Conservation (phyloP, 2,797 vertebrate species). For the Lepilemur septentrionalis region DNA sequence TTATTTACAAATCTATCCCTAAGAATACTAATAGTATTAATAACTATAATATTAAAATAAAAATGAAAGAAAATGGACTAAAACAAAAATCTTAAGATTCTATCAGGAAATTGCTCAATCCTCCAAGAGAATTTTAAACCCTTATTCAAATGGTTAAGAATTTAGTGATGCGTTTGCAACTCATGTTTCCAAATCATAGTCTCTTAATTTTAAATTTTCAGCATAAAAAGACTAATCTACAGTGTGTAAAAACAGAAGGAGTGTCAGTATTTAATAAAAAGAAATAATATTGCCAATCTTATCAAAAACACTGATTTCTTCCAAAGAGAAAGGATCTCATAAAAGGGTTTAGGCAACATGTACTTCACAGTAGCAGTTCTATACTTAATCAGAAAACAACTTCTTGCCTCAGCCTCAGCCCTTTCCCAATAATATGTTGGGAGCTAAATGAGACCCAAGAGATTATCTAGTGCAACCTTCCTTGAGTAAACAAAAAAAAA, state of each 20-base stretch:
- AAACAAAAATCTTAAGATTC: slow-evolving; percentile 3
- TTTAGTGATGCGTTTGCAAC: background rate
- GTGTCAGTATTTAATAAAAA: background rate
- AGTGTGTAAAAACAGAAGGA: background rate
- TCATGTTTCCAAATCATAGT: background rate
- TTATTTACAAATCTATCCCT: background rate
- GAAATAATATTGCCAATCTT: background rate
- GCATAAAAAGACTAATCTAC: background rate
- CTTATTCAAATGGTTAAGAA: background rate
- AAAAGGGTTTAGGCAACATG: background rate
- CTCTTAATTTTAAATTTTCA: background rate
- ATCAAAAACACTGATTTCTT: slow-evolving; percentile 1
- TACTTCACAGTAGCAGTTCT: background rate
- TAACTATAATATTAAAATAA: background rate
- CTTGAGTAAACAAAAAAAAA: background rate
- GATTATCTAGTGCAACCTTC: background rate
- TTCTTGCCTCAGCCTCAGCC: background rate
- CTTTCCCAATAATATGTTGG: background rate
- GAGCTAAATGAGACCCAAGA: background rate
- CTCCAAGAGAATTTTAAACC: background rate
- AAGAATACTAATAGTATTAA: background rate
- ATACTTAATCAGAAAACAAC: background rate
- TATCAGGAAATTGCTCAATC: background rate
- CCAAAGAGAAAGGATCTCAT: background rate
- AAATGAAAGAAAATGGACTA: background rate